phyloP scores from a whole-genome alignment of 37 sponge, comb jelly and placozoan genomes.

The Tethya wilhelma region DNA sequence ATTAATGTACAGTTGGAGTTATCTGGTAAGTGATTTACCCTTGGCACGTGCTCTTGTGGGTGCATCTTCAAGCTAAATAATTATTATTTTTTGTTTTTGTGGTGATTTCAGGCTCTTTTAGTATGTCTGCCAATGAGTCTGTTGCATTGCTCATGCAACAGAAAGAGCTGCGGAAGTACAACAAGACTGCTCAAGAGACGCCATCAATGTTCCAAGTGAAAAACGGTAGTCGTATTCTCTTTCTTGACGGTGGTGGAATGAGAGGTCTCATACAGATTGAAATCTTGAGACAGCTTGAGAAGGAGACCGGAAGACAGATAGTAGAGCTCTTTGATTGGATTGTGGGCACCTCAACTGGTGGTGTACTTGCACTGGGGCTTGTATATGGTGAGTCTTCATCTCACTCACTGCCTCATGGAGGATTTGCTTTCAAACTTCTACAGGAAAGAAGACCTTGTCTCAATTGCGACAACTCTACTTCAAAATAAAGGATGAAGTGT shows the following conservation, averaged over 20 bases:
- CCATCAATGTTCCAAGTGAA: conserved; percentile 5
- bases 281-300: conserved; percentile 32
- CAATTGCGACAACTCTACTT: conserved; percentile 57
- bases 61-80: neutral
- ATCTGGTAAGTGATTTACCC: neutral
- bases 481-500: conserved; percentile 66
- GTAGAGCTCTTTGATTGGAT: conserved; percentile 65
- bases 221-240: conserved; percentile 47
- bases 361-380: conserved; percentile 30
- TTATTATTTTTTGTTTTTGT: neutral
- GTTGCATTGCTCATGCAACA: conserved; percentile 42
- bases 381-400: conserved; percentile 34
- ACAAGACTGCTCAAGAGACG: neutral
- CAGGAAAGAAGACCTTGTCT: conserved; percentile 18
- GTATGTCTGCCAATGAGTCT: conserved; percentile 23
- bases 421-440: neutral
- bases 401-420: neutral
- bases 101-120: conserved; percentile 7
- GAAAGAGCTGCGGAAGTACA: conserved; percentile 31
- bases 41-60: no score
- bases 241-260: conserved; percentile 74
- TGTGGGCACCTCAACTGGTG: conserved; percentile 50
- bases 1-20: conserved; percentile 6
- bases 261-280: conserved; percentile 69
- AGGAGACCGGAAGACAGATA: conserved; percentile 33